Conservation (phyloP, 2,888 invertebrate genomes). For the Watsonalla binaria region DNA sequence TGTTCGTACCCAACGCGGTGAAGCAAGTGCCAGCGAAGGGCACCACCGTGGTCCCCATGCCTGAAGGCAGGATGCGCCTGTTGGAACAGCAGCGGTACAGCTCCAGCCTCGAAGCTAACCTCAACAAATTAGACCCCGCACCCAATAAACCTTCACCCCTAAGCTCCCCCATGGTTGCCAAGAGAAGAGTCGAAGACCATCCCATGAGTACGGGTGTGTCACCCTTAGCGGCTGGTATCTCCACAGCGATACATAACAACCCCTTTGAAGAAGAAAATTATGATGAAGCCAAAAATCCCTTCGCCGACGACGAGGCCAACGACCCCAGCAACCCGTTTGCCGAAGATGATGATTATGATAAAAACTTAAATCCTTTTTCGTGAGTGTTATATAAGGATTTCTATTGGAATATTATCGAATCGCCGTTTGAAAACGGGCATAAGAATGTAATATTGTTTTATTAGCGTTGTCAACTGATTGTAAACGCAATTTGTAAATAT, state of each 20-base stretch:
- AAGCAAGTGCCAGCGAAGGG: constrained; percentile 55
- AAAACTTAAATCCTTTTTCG: constrained; percentile 86
- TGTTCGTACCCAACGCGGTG: constrained; percentile 48
- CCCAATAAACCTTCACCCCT: constrained; percentile 30
- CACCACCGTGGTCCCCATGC: constrained; percentile 66
- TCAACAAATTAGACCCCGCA: constrained; percentile 53
- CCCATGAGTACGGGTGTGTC: constrained; percentile 27
- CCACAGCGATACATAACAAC: constrained; percentile 46
- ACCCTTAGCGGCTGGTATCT: constrained; percentile 29
- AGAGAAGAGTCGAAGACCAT: constrained; percentile 22
- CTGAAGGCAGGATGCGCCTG: constrained; percentile 79
- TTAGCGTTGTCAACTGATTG: too few relatives aligned
- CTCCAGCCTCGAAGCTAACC: constrained; percentile 81
- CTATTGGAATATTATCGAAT: not conserved
- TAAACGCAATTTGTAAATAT: too few relatives aligned
- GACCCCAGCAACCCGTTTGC: constrained; percentile 77
- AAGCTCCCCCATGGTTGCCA: constrained; percentile 29
- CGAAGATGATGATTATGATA: constrained; percentile 83
- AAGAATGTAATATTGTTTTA: too few relatives aligned
- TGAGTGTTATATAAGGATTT: constrained; percentile 25
- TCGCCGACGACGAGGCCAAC: constrained; percentile 71
- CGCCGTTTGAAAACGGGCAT: too few relatives aligned
- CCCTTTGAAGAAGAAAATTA: constrained; percentile 72
- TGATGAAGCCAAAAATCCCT: constrained; percentile 82
- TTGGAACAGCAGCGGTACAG: constrained; percentile 77